A percentile compares a stretch with the other conserved stretches of the same genome.
Evolutionary conservation across 2,797 vertebrate genomes (phyloP).

Genomic region (Pyrocephalus nanus): DNA sequence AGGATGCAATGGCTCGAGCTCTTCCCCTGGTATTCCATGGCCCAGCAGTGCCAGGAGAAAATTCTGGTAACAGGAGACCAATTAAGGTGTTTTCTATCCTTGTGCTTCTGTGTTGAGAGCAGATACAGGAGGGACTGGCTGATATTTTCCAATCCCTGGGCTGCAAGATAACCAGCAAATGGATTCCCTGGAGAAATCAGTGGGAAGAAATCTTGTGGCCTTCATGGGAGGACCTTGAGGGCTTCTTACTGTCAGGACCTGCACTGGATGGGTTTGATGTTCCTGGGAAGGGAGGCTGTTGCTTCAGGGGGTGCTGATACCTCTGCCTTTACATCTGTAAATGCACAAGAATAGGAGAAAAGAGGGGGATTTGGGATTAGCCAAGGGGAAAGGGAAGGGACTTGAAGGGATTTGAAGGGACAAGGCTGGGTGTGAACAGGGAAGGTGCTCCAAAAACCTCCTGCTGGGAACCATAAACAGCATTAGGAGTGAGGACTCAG

Average conservation of each 20-base stretch:
- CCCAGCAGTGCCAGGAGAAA: neutral
- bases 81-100: neutral
- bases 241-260: constrained; percentile 20
- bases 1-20: neutral
- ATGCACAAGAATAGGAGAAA: neutral
- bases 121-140: neutral
- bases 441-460: neutral
- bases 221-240: neutral
- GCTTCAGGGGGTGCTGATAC: neutral
- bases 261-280: neutral
- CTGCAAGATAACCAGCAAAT: neutral
- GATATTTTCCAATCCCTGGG: neutral
- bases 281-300: neutral
- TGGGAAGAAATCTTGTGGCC: neutral
- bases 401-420: neutral
- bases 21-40: neutral
- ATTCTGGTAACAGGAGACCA: neutral
- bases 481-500: rapidly evolving
- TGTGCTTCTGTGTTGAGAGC: neutral
- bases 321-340: neutral
- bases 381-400: neutral
- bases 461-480: neutral
- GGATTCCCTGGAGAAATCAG: neutral
- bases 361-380: neutral
- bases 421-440: neutral